Base-by-base conservation (phyloP, 2,797 vertebrate genomes). In the Valencia hispanica region DNA sequence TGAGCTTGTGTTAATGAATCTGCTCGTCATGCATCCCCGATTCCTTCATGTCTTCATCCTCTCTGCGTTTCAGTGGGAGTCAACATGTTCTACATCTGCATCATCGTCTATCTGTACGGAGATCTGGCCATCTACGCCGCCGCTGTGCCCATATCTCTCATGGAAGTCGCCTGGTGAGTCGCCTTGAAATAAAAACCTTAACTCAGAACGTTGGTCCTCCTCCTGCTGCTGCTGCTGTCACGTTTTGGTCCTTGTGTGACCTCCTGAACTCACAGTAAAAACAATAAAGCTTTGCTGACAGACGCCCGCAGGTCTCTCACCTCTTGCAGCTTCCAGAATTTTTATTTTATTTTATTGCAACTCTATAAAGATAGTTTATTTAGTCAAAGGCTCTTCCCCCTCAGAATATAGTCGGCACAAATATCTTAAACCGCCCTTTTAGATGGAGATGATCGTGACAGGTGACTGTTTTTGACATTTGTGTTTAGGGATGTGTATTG, bases 61-160 rank as follows among this genome's bases (percentile, higher is more conserved):
- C 63, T 79, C 86, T 93, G 72, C 89, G 88, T 85, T 94, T 20
- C 95, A 99, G 98, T 98, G 77, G 98, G 98, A 0, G 96, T 99
- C 91, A 99, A 99, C 88, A 95, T 99, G 94, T 99, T 99, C 94
- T 99, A 99, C 93, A 96, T 99, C 95, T 99, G 98, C 94, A 96
- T 99, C 88, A 99, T 99, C 4, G 89, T 98, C 77, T 99, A 99
- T 90, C 96, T 99, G 87, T 99, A 99, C 0, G 98, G 98, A 77
- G 98, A 99, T 90, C 91, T 99, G 93, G 98, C 98, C 73, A 99
- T 99, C 94, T 99, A 99, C 0, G 98, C 98, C 0, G 97, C 98
- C 0, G 98, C 98, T 0, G 98, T 99, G 45, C 98, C 98, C 0
- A 94, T 98, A 72, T 99, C 98, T 0, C 96, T 99, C 43, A 98